These are phyloP conservation scores for Narcine bancroftii DNA, from an alignment of 2,113 vertebrate genomes.

Conservation along the genomic window DNA sequence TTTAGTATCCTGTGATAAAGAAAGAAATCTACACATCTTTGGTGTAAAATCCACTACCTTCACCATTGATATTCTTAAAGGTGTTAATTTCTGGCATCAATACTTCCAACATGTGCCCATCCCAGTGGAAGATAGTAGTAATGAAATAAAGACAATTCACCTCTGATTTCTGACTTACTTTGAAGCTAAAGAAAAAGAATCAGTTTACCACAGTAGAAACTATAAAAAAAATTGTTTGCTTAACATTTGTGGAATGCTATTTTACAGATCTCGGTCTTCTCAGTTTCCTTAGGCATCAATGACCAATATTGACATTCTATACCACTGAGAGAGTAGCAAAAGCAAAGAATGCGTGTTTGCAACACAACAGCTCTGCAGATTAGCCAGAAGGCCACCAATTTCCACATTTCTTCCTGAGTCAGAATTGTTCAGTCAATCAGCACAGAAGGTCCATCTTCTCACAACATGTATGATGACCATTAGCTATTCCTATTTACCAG, in stretches of 20 bases:
- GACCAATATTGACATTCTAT: not conserved
- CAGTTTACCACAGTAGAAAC: not conserved
- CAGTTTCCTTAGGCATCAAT: not conserved
- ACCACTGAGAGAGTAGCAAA: not conserved
- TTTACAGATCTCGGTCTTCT: not conserved
- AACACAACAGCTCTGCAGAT: not conserved
- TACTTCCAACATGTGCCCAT: not conserved
- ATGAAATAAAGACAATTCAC: not conserved
- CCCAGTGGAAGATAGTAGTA: not conserved
- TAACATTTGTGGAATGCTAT: not conserved
- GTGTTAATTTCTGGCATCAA: not conserved
- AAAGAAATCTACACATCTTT: not conserved
- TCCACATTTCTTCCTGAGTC: not conserved
- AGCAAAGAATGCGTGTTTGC: not conserved
- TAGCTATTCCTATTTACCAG: too few relatives aligned
- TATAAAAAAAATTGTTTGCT: not conserved
- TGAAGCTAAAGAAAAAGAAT: not conserved
- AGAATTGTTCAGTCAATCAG: too few relatives aligned
- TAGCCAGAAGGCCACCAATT: not conserved
- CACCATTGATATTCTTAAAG: not conserved
- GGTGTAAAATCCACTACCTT: not conserved
- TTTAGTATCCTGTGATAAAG: not conserved
- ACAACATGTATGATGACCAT: too few relatives aligned
- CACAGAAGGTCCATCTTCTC: too few relatives aligned
- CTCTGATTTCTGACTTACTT: not conserved